Evolutionary conservation across 2,888 invertebrate species (phyloP).

Genomic region (Frankliniella fusca): DNA sequence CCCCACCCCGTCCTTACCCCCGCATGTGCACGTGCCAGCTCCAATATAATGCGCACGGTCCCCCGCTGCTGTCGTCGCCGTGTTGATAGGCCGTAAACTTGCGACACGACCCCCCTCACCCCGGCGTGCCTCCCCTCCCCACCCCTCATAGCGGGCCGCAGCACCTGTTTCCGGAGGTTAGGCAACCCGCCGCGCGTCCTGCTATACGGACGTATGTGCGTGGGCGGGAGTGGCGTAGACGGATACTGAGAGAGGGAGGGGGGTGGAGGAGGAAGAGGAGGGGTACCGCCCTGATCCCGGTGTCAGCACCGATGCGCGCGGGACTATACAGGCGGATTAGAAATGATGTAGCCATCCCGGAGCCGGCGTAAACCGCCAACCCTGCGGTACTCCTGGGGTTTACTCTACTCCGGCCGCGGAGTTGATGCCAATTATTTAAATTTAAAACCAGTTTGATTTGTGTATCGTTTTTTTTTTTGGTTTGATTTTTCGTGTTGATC

Average conservation of each 20-base stretch:
- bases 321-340: too few relatives aligned
- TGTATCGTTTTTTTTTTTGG: neutral
- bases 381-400: too few relatives aligned
- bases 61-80: neutral
- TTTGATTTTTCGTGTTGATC: too few relatives aligned
- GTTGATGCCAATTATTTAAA: too few relatives aligned
- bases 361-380: too few relatives aligned
- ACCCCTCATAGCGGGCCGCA: neutral
- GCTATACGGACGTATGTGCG: neutral
- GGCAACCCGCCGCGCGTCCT: neutral
- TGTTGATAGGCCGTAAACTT: constrained; percentile 25
- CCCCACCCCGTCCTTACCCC: neutral
- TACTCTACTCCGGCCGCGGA: too few relatives aligned
- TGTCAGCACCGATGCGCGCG: too few relatives aligned
- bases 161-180: constrained; percentile 20
- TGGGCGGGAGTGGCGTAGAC: neutral
- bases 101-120: neutral
- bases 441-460: too few relatives aligned
- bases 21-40: neutral
- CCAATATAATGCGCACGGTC: neutral
- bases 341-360: too few relatives aligned
- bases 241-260: too few relatives aligned
- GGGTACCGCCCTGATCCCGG: neutral
- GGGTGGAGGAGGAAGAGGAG: neutral
- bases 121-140: neutral